Base-by-base conservation (phyloP, 2,113 vertebrate genomes). In the Oncorhynchus keta region DNA sequence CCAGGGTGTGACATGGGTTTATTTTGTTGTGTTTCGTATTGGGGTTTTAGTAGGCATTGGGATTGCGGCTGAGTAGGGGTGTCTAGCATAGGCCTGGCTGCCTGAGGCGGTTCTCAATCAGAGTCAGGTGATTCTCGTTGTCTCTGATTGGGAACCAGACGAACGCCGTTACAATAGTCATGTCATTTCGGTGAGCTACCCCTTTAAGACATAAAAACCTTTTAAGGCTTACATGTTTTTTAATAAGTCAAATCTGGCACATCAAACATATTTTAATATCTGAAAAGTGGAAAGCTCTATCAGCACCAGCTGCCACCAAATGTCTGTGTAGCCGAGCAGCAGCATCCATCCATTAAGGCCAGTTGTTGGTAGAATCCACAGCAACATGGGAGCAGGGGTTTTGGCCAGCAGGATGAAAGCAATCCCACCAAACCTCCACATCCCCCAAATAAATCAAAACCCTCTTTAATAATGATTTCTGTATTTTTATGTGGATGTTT, bases 361-460 rank as follows among this genome's bases (percentile, higher is more conserved):
- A 79, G 77, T 81, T 86, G 86, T 88, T 81, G 89, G 84, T 85
- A 72, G 84, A 90, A 90, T 90, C 83, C 87, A 68, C 18, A 59
- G 73, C 76, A 85, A 81, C 76, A 79, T 83, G 79, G 83, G 85
- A 83, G 84, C 76, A 83, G 83, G 81, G 83, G 86, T 84, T 87
- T 77, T 83, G 86, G 82, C 12, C 32, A 85, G 83, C 32, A 85
- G 83, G 83, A 89, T 86, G 89, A 91, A 86, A 89, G 84, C 80
- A 83, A 85, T 78, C 77, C 76, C 7, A 83, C 61, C 73, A 83
- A 87, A 72, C 83, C 78, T 65, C 12, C 16, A 55, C 51, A 45
- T 45, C 39, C 39, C 8, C 8, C 84, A 39, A 39, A 87, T 82
- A 87, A 88, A 82, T 86, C 73, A 75, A 72, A 14, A 45, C 75